phyloP scores from a whole-genome alignment of 2,113 vertebrate genomes.

The Nothocercus nigrocapillus region DNA sequence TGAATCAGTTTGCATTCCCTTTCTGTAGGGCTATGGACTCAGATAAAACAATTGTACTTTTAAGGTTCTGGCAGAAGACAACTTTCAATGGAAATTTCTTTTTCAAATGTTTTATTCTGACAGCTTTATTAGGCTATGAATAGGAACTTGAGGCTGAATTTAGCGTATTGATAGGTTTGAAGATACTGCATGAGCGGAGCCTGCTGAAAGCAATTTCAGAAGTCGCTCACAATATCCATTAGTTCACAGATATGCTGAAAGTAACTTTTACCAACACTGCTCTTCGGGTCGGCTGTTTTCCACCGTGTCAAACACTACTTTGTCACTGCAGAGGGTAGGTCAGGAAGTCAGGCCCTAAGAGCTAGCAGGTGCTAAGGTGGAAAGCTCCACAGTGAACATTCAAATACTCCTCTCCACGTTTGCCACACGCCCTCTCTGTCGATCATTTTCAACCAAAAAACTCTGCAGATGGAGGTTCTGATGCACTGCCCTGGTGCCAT shows the following conservation, averaged over 20 bases:
- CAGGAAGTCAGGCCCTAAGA: neutral
- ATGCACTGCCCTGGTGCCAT: accelerated
- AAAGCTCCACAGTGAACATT: accelerated
- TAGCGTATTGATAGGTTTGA: neutral
- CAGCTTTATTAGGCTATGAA: slow-evolving; percentile 58
- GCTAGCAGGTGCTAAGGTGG: accelerated
- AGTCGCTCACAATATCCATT: slow-evolving; percentile 2
- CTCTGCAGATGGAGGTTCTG: accelerated
- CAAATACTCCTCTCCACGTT: accelerated
- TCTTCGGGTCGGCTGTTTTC: neutral
- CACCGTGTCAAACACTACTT: neutral
- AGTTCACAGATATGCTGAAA: neutral
- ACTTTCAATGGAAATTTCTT: slow-evolving; percentile 42
- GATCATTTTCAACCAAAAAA: accelerated
- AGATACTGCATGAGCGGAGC: neutral
- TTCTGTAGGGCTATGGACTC: neutral
- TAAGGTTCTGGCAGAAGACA: slow-evolving; percentile 42
- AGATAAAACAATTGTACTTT: slow-evolving; percentile 43
- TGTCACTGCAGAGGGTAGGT: neutral
- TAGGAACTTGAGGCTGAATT: slow-evolving; percentile 9
- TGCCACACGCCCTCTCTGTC: accelerated
- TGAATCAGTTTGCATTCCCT: slow-evolving; percentile 45
- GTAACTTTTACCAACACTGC: neutral
- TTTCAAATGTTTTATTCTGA: slow-evolving; percentile 43
- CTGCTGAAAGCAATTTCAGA: neutral